phyloP scores from a whole-genome alignment of 2,113 vertebrate species.

The Calidris pugnax region DNA sequence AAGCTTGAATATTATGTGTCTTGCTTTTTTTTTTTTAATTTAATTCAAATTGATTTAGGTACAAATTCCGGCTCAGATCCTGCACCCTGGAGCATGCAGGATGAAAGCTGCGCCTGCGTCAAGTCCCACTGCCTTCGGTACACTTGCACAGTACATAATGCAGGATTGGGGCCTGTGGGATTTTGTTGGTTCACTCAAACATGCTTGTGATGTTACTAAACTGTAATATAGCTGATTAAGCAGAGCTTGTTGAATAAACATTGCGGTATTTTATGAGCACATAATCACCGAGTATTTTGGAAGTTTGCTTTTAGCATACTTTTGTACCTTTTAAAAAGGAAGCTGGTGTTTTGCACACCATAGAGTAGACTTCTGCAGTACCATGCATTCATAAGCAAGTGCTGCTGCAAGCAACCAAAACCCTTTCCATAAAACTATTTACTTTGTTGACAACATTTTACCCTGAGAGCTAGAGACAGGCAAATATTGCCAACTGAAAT shows the following conservation, averaged over 20 bases:
- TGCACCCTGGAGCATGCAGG: neutral
- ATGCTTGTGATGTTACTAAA: neutral
- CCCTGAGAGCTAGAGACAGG: neutral
- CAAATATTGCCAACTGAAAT: neutral
- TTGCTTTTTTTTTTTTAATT: neutral
- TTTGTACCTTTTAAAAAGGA: neutral
- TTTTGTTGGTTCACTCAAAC: neutral
- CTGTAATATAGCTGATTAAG: neutral
- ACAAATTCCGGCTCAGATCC: neutral
- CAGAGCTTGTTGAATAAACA: neutral
- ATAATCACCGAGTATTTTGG: neutral
- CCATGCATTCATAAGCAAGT: neutral
- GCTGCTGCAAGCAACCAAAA: neutral
- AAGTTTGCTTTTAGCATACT: neutral
- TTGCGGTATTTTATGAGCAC: neutral
- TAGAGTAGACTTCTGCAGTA: neutral
- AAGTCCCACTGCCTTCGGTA: neutral
- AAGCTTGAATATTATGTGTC: neutral
- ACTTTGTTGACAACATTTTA: neutral
- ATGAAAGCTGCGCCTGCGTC: neutral
- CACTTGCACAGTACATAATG: neutral
- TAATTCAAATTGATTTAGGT: neutral
- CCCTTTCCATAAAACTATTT: neutral
- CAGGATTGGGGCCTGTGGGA: neutral
- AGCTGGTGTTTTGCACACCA: neutral